A percentile compares a stretch with the other conserved stretches of the same genome.
Conservation (phyloP, 2,797 vertebrate genomes). For the Sebastes minor region DNA sequence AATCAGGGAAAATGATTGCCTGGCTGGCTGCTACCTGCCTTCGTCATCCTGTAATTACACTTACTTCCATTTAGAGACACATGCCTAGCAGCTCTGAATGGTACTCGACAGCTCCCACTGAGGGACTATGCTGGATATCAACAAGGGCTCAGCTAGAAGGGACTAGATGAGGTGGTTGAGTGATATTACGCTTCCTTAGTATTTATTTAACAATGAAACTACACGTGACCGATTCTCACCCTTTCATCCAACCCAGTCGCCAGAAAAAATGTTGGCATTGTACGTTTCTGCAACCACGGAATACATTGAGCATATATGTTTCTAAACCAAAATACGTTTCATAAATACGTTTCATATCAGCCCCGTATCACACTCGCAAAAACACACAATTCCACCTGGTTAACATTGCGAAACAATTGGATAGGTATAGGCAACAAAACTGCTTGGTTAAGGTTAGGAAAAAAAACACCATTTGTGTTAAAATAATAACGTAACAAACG, state of each 20-base stretch:
- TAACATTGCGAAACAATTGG: background rate
- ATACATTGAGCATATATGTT: background rate
- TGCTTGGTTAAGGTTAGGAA: background rate
- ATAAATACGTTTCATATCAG: background rate
- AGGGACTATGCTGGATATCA: slow-evolving; percentile 26
- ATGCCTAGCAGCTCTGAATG: slow-evolving; percentile 62
- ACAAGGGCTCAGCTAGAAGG: slow-evolving; percentile 2
- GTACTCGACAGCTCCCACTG: slow-evolving; percentile 39
- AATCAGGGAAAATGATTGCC: slow-evolving; percentile 82
- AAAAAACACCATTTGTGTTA: background rate
- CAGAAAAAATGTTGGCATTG: background rate
- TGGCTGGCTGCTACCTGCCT: slow-evolving; percentile 77
- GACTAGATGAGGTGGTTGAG: slow-evolving; percentile 5
- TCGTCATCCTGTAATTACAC: slow-evolving; percentile 80
- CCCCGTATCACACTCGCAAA: background rate
- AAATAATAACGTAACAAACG: background rate
- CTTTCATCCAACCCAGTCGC: background rate
- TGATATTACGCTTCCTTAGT: background rate
- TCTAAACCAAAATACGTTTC: background rate
- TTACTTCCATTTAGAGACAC: slow-evolving; percentile 78
- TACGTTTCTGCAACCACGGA: background rate
- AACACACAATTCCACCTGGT: background rate
- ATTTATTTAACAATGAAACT: slow-evolving; percentile 17
- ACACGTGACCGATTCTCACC: background rate
- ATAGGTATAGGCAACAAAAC: background rate